These are phyloP conservation scores for Drosophila sproati DNA, from an alignment of 1,140 invertebrate species.

Conservation along the genomic window DNA sequence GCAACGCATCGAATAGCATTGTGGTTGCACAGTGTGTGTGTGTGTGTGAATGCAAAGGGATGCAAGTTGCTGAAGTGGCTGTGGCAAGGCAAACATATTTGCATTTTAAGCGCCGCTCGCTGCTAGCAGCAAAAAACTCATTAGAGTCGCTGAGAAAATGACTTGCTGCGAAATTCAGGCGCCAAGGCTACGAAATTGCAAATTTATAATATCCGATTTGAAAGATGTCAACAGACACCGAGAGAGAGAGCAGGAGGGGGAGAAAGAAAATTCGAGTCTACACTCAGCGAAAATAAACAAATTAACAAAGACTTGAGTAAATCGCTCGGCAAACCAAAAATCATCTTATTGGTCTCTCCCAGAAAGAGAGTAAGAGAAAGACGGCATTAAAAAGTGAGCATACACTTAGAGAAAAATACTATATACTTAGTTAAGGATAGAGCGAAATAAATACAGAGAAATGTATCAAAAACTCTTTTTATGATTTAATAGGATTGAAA, in stretches of 20 bases:
- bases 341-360: too few species aligned
- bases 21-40: conserved; percentile 11
- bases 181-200: conserved; percentile 69
- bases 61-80: conserved; percentile 32
- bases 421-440: neutral
- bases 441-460: too few species aligned
- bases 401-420: neutral
- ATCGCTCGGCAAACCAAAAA: too few species aligned
- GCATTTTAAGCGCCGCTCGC: conserved; percentile 56
- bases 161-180: conserved; percentile 42
- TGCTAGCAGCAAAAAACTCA: conserved; percentile 71
- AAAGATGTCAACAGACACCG: neutral
- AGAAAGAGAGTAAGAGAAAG: neutral
- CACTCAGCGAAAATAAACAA: too few species aligned
- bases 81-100: conserved; percentile 75
- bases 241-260: neutral
- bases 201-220: conserved; percentile 77
- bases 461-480: too few species aligned
- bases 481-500: too few species aligned
- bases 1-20: conserved; percentile 61
- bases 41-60: conserved; percentile 10
- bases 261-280: too few species aligned
- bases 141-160: conserved; percentile 70
- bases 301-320: too few species aligned
- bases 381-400: neutral